Evolutionary conservation across 2,888 invertebrate genomes (phyloP), one percentile per base, ranked within the genome.

Genomic region (Tuta absoluta): DNA sequence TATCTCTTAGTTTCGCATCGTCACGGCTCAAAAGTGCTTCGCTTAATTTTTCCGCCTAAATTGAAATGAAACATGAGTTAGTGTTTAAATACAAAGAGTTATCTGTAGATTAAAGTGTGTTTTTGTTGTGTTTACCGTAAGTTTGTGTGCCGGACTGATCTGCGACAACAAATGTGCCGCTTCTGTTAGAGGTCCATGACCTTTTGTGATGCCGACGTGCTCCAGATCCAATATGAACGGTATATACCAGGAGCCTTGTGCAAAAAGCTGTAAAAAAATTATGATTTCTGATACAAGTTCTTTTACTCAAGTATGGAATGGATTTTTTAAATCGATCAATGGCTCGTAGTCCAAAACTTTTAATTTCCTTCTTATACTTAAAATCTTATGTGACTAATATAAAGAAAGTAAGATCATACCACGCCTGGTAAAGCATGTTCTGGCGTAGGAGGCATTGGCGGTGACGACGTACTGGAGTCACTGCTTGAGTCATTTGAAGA

Each of bases 401-500:
- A 33, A 33, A 7, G 4, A 33, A 33, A 33, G 8, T 33, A 33
- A 33, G 8, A 7, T 8, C 94, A 92, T 82, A 97, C 96, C 75
- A 98, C 98, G 65, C 98, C 98, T 12, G 98, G 98, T 72, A 99
- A 88, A 71, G 95, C 95, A 79, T 95, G 95, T 89, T 99, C 99
- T 0, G 96, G 96, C 77, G 98, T 97, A 74, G 96, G 96, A 0
- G 96, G 95, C 79, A 96, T 94, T 70, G 97, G 97, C 1, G 98
- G 98, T 0, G 98, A 98, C 2, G 97, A 97, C 2, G 97, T 96
- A 65, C 98, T 98, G 72, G 98, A 98, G 84, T 98, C 98, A 65
- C 98, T 98, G 78, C 97, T 98, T 64, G 98, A 97, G 81, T 98
- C 99, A 63, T 91, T 92, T 4, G 92, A 92, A 12, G 92, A 92